Percentiles rank a stretch among this genome's conserved stretches.
Evolutionary conservation across 2,888 invertebrate species (phyloP).

Genomic region (Melipona bicolor): DNA sequence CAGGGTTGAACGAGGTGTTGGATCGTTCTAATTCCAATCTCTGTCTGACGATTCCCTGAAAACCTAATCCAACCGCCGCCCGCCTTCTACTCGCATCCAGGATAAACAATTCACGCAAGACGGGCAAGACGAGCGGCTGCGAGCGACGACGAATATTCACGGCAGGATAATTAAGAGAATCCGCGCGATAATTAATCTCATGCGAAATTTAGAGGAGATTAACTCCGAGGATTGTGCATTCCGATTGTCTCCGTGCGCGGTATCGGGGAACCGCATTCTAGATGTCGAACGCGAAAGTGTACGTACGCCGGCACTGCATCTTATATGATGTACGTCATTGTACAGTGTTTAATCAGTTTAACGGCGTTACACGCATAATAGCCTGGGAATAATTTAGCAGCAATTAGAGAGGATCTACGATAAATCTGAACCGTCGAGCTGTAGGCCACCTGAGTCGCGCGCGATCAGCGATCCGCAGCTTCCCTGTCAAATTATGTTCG

Average conservation of each 20-base stretch:
- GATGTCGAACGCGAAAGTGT: conserved; percentile 2
- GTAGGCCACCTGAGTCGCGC: conserved; percentile 2
- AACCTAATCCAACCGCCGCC: background rate
- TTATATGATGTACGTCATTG: background rate
- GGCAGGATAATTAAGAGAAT: background rate
- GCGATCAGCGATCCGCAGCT: too few species aligned
- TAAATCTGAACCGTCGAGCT: background rate
- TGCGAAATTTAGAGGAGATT: background rate
- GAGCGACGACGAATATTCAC: background rate
- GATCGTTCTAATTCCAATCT: conserved; percentile 26
- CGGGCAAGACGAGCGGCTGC: too few species aligned
- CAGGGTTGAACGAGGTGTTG: conserved; percentile 7
- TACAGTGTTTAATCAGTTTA: background rate
- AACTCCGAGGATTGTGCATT: background rate
- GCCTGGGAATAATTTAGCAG: conserved; percentile 1
- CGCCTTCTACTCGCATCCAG: background rate
- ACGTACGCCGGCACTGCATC: background rate
- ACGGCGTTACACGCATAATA: background rate
- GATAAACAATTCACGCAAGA: background rate
- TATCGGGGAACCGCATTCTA: background rate
- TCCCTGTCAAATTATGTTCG: background rate
- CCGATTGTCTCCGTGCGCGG: conserved; percentile 3
- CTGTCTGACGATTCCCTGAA: background rate
- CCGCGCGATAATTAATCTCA: conserved; percentile 3
- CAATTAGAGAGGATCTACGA: background rate